Conservation (phyloP, 2,113 vertebrate genomes). For the Tragelaphus buxtoni region DNA sequence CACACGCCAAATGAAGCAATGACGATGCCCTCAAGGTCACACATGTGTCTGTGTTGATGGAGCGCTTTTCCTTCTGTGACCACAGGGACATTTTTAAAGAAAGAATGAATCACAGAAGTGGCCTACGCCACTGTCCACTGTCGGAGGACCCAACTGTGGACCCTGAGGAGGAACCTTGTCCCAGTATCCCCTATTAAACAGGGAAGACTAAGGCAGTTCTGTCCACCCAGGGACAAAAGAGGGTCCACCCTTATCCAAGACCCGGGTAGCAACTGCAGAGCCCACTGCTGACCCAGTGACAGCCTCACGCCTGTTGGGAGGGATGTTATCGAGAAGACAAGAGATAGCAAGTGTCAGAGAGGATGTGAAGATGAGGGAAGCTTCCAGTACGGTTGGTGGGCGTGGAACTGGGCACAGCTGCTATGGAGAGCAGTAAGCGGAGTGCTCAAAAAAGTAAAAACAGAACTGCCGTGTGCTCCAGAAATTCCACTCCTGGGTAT, state of each 20-base stretch:
- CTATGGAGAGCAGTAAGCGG: not conserved
- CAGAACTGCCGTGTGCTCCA: fast-evolving
- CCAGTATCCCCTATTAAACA: not conserved
- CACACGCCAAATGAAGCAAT: fast-evolving
- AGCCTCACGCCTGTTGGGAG: not conserved
- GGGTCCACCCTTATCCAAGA: not conserved
- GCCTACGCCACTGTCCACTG: not conserved
- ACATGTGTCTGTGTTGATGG: fast-evolving
- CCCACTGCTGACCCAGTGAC: not conserved
- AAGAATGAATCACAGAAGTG: not conserved
- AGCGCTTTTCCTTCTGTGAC: not conserved
- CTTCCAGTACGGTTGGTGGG: not conserved
- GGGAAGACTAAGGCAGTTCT: too few relatives aligned
- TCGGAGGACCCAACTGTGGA: not conserved
- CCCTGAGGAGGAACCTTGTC: too few relatives aligned
- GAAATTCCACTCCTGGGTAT: not conserved
- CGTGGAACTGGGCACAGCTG: fast-evolving
- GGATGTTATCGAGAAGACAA: fast-evolving
- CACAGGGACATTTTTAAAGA: not conserved
- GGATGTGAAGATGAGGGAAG: not conserved
- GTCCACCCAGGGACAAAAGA: not conserved
- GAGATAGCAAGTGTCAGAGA: not conserved
- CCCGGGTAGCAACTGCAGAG: too few relatives aligned
- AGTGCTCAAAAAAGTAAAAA: not conserved
- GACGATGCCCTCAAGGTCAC: fast-evolving